Evolutionary conservation across 2,888 invertebrate genomes (phyloP).

Genomic region (Allygus modestus): DNA sequence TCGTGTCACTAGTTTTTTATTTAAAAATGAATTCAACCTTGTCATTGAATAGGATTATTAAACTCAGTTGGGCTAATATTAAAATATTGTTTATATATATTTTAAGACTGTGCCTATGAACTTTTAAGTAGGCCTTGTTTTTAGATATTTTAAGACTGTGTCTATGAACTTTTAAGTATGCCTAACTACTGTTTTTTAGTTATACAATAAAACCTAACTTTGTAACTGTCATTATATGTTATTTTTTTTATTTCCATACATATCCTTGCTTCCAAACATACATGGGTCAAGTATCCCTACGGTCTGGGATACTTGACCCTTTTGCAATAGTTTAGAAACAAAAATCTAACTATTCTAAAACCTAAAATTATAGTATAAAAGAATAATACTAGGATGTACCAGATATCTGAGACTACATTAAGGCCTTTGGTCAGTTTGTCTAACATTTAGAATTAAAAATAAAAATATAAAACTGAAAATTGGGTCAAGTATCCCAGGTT

Average conservation of each 20-base stretch:
- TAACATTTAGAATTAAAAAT: slow-evolving; percentile 27
- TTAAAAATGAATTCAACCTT: no score
- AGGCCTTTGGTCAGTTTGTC: slow-evolving; percentile 30
- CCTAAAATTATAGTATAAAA: slow-evolving; percentile 42
- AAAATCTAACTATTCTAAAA: slow-evolving; percentile 41
- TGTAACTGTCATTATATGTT: slow-evolving; percentile 7
- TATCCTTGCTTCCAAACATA: slow-evolving; percentile 1
- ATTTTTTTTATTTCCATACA: neutral
- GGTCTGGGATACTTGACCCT: slow-evolving; percentile 23
- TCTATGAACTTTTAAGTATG: slow-evolving; percentile 10
- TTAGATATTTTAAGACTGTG: neutral
- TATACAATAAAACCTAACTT: slow-evolving; percentile 13
- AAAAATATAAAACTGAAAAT: slow-evolving; percentile 44
- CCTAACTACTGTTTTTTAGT: slow-evolving; percentile 1
- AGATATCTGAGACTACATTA: slow-evolving; percentile 51
- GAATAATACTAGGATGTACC: slow-evolving; percentile 24
- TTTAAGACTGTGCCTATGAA: no score
- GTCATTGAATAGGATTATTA: no score
- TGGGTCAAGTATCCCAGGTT: slow-evolving; percentile 55
- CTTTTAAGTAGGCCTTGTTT: no score
- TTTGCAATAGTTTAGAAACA: slow-evolving; percentile 44
- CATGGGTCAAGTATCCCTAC: slow-evolving; percentile 35
- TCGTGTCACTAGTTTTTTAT: no score
- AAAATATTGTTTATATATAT: no score
- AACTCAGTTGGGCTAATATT: no score